Evolutionary conservation across 1,140 invertebrate genomes (phyloP), one percentile per base, ranked within the genome.

Genomic region (Ladona fulva): DNA sequence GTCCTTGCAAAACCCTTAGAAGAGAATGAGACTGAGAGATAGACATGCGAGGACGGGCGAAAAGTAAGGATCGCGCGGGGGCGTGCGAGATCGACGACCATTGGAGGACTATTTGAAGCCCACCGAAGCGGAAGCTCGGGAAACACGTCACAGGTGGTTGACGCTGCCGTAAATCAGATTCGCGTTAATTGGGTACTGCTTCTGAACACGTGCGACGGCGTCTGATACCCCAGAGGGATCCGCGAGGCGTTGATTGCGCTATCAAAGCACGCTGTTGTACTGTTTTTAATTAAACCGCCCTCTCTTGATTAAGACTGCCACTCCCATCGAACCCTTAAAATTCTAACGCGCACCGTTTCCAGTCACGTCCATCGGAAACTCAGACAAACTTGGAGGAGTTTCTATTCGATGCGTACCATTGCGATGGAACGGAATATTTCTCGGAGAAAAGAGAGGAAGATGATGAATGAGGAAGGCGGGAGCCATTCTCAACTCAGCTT

Each of bases 111-210:
- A 66, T 22, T 66, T 66, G 52, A 66, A 66, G 52, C 3, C n/a
- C 52, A 12, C n/a, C 52, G 52, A 12, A 19, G 52, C 12, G 52
- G 52, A 66, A 66, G 52, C 44, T 52, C 19, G 44, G 44, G 44
- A 52, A 52, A 52, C 52, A 66, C 52, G 52, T 66, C 52, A 66
- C 52, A 66, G 52, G 52, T 66, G 52, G 52, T 66, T 66, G 52
- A 66, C 52, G 52, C 1, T 66, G 52, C 12, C 52, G 52, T 66
- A 66, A 66, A 66, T 66, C 52, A 66, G 52, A 66, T 66, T 66
- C 52, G 52, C 52, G 52, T 66, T 66, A 66, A 66, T 66, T 66
- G 52, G 52, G 52, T 66, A 12, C 52, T 66, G 52, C 52, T 22
- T 66, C 52, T 66, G 52, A 66, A 66, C 52, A 66, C 52, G 52